Percentiles rank a stretch among this genome's conserved stretches.
Evolutionary conservation across 2,888 invertebrate species (phyloP).

Genomic region (Diarsia rubi): DNA sequence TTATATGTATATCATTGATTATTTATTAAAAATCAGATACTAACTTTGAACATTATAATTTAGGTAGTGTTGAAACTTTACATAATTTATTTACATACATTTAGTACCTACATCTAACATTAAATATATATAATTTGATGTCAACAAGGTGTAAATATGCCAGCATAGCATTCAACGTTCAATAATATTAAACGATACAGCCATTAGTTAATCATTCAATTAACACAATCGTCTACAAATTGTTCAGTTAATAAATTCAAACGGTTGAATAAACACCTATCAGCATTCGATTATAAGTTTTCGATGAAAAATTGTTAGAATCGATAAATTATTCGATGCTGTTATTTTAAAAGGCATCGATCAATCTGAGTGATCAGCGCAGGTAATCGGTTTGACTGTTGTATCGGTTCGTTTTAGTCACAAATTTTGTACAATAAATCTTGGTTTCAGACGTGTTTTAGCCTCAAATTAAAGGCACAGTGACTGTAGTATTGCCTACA

Average conservation of each 20-base stretch:
- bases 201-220: conserved; percentile 57
- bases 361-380: conserved; percentile 71
- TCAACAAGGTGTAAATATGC: conserved; percentile 52
- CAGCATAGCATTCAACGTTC: conserved; percentile 44
- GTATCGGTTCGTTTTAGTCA: conserved; percentile 34
- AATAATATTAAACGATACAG: conserved; percentile 50
- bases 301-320: conserved; percentile 72
- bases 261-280: conserved; percentile 71
- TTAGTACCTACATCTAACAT: conserved; percentile 10
- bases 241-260: conserved; percentile 71
- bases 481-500: conserved; percentile 40
- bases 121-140: conserved; percentile 29
- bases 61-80: conserved; percentile 41
- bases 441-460: conserved; percentile 18
- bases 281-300: conserved; percentile 75
- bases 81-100: conserved; percentile 49
- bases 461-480: conserved; percentile 27
- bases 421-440: conserved; percentile 48
- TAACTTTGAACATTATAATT: conserved; percentile 25
- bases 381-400: conserved; percentile 43
- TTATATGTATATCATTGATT: neutral
- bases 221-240: conserved; percentile 54
- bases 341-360: conserved; percentile 84
- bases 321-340: conserved; percentile 82
- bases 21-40: conserved; percentile 18